Evolutionary conservation across 2,888 invertebrate species (phyloP), one percentile per base, ranked within the genome.

Genomic region (Tethea ocularis): DNA sequence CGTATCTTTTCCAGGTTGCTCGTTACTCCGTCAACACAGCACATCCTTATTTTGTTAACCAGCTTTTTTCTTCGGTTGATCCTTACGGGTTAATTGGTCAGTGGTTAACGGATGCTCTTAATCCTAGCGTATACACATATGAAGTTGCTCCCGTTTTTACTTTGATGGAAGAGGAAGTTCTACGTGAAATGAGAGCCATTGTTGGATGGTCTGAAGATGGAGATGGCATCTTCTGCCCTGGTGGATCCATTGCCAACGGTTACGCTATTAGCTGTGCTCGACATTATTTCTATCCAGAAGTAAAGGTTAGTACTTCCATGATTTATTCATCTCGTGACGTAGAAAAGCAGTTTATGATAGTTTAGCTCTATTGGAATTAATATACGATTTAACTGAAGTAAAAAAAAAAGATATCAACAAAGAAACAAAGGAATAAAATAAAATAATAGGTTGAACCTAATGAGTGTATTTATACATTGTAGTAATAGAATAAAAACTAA

Each of bases 261-360:
- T 97, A 98, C 75, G 98, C 97, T n/a, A 97, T 98, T 61, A 97
- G 97, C 78, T 95, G 97, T 74, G 97, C 98, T 1, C 93, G 98
- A 59, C 95, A 95, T 79, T 91, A 95, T 79, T 94, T 93, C 71
- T 94, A 95, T 76, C 97, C 97, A 0, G 95, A 96, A 68, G 93
- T 96, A 61, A 97, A 97, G 95, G 96, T 96, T 72, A 87, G 89
- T 75, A 51, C 56, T 52, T 26, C 53, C 38, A 52, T 52, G 53
- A 4, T 46, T 20, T 22, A 51, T 38, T 17, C 26, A 20, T 6
- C 41, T 15, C 41, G n/a, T n/a, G 41, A 17, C 26, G 26, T 26
- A 26, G 26, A 36, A 13, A 1, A 15, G 36, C 36, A 15, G 6
- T 15, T n/a, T n/a, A n/a, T 15, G 15, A 36, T 36, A 36, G 4